These are phyloP conservation scores for Tenthredo distinguenda DNA, from an alignment of 2,888 invertebrate genomes.

Conservation along the genomic window DNA sequence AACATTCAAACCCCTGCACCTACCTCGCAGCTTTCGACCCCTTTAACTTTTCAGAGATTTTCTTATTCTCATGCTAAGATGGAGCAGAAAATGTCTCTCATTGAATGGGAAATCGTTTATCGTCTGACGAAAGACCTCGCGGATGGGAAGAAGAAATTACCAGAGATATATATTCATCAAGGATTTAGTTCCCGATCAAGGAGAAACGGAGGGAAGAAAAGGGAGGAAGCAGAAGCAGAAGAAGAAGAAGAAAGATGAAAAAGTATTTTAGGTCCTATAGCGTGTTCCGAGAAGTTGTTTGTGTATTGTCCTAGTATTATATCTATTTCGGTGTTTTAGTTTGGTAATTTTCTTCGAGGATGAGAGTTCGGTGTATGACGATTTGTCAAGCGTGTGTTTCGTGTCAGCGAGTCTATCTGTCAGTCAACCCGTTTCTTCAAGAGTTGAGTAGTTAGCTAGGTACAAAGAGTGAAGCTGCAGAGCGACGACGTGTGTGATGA, in stretches of 20 bases:
- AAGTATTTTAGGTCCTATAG: not conserved
- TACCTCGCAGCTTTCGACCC: not conserved
- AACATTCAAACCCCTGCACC: slow-evolving; percentile 27
- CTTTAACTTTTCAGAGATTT: slow-evolving; percentile 34
- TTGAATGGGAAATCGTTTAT: slow-evolving; percentile 33
- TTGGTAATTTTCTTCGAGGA: slow-evolving; percentile 32
- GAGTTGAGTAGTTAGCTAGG: slow-evolving; percentile 20
- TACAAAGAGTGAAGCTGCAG: not conserved
- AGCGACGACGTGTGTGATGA: not conserved
- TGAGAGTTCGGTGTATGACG: slow-evolving; percentile 36
- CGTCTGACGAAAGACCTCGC: not conserved
- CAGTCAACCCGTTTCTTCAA: slow-evolving; percentile 36
- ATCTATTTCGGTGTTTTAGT: slow-evolving; percentile 25
- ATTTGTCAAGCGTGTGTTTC: slow-evolving; percentile 49
- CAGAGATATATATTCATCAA: not conserved
- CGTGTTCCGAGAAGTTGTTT: slow-evolving; percentile 2
- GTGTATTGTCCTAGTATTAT: not conserved
- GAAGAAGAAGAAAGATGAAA: not conserved
- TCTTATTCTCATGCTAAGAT: slow-evolving; percentile 43
- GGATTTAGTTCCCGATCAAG: not conserved
- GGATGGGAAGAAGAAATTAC: not conserved
- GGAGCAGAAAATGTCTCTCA: slow-evolving; percentile 16
- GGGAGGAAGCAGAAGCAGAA: not conserved
- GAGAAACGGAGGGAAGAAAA: not conserved
- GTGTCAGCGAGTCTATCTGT: slow-evolving; percentile 49